Base-by-base conservation (phyloP, 2,113 vertebrate genomes). In the Hirundichthys speculiger region DNA sequence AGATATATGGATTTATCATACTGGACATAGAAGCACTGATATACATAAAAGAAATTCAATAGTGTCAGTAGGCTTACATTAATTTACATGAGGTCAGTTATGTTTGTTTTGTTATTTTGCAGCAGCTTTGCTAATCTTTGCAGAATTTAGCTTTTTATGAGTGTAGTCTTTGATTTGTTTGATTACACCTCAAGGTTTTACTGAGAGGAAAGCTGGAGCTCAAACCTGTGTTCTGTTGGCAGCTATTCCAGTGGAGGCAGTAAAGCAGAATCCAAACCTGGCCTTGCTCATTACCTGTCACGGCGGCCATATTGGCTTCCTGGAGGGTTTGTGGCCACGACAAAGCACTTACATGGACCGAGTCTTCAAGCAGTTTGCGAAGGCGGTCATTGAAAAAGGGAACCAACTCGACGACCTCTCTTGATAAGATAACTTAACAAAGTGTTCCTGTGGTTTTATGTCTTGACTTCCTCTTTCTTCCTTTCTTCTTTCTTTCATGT, bases 311-410 rank as follows among this genome's bases (percentile, higher is more conserved):
- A 98, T 99, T 77, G 98, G 96, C 74, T 99, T 99, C 88, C 94
- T 99, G 76, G 98, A 99, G 79, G 97, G 97, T 53, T 83, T 98
- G 70, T 99, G 96, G 96, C 98, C 98, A 20, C 92, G 97, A 53
- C 93, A 93, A 66, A 95, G 94, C 87, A 99, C 96, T 55, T 99
- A 98, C 87, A 99, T 99, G 98, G 97, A 99, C 90, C 94, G 97
- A 57, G 94, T 99, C 88, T 99, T 98, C 93, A 96, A 94, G 88
- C 97, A 99, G 90, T 99, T 98, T 69, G 90, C 95, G 16, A 94
- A 95, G 83, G 97, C 96, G 9, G 82, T 98, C 75, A 93, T 99
- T 54, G 97, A 99, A 80, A 90, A 99, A 13, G 94, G 94, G 78
- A 89, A 93, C 63, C 84, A 93, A 62, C 93, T 99, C 27, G 45